These are phyloP conservation scores for Patella depressa DNA, from an alignment of 2,888 invertebrate genomes.

Conservation along the genomic window DNA sequence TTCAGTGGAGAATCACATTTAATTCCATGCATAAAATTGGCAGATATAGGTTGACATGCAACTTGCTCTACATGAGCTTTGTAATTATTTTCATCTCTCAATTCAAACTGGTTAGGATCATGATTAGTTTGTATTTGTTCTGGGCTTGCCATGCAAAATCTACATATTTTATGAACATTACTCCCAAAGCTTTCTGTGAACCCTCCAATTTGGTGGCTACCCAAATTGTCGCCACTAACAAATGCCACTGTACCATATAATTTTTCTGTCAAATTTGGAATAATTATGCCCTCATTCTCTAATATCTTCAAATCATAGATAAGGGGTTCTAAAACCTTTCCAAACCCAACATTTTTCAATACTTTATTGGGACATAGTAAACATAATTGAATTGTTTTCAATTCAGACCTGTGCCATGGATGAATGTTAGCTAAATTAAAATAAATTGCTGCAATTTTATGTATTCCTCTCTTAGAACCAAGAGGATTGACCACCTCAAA, in stretches of 20 bases:
- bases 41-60: neutral
- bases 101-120: constrained; percentile 3
- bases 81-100: neutral
- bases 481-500: neutral
- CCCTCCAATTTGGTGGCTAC: constrained; percentile 5
- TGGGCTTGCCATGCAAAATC: constrained; percentile 9
- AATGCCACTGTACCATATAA: constrained; percentile 6
- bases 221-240: constrained; percentile 3
- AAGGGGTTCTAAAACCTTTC: constrained; percentile 7
- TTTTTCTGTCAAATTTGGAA: constrained; percentile 6
- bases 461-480: constrained; percentile 12
- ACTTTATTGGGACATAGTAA: neutral
- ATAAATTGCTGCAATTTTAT: constrained; percentile 8
- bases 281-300: constrained; percentile 5
- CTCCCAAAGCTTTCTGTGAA: constrained; percentile 10
- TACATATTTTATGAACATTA: constrained; percentile 1
- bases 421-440: constrained; percentile 6
- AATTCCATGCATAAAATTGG: constrained; percentile 11
- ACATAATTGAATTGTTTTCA: constrained; percentile 7
- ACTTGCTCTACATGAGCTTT: constrained; percentile 5
- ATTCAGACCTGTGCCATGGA: constrained; percentile 7
- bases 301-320: constrained; percentile 5
- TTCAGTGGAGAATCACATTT: neutral
- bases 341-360: constrained; percentile 4
- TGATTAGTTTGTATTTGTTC: constrained; percentile 9